Evolutionary conservation across 2,113 vertebrate genomes (phyloP), one percentile per base, ranked within the genome.

Genomic region (Thymallus thymallus): DNA sequence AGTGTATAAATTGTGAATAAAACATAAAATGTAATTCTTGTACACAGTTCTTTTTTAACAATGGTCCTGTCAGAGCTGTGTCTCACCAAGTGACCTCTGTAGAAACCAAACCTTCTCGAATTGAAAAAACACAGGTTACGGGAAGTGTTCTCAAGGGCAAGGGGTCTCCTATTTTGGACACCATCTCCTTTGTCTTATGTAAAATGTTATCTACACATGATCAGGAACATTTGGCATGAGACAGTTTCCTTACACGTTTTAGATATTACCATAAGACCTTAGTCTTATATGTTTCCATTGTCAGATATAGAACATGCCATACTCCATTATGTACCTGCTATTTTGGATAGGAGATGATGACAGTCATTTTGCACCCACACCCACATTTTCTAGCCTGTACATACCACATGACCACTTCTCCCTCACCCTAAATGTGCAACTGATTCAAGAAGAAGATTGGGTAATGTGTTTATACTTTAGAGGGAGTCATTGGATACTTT

Each of bases 291-390:
- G 18, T 77, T 7, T 79, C 75, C 68, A 71, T 76, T 70, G 9
- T 68, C 74, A 5, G 16, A 73, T 66, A 67, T 72, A 46, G 45
- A 68, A 55, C 26, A 26, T 75, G 35, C 51, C 67, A 29, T 73
- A 62, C 46, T 77, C 76, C 20, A 46, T 80, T 29, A 71, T 65
- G 77, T 80, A 69, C 76, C 71, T 67, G 81, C 83, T 87, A 86
- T 87, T 88, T 87, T 72, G 65, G 79, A 85, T 51, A 78, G 41
- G 73, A 73, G 81, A 80, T 82, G 24, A 83, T 88, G 22, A 71
- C 67, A 58, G 67, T 74, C 71, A 75, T 32, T 51, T 45, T 35
- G 7, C 58, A 70, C 9, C n/a, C 12, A 65, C 26, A 46, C 60
- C 61, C 68, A 77, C 77, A 63, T 63, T 63, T 63, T 64, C 62